phyloP scores from a whole-genome alignment of 2,113 vertebrate species.

The Dromiciops gliroides region DNA sequence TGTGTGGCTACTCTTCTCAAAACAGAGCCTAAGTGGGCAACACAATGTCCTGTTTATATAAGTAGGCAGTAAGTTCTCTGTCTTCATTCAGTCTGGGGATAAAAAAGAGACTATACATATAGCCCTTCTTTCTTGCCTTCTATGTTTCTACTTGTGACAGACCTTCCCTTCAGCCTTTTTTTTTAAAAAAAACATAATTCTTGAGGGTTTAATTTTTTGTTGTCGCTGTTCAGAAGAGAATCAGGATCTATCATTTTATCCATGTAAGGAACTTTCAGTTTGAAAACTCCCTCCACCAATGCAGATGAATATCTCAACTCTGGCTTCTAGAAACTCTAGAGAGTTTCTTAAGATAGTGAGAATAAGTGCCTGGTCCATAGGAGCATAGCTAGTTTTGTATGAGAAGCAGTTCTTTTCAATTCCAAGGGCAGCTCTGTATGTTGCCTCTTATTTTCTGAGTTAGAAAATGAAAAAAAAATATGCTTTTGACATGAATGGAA shows the following conservation, averaged over 20 bases:
- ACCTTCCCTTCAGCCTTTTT: too few relatives aligned
- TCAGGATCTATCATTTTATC: neutral
- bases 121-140: neutral
- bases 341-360: neutral
- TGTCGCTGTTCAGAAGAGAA: neutral
- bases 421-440: neutral
- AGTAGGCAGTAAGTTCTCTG: conserved; percentile 53
- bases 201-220: neutral
- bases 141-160: neutral
- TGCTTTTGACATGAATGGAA: neutral
- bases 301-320: neutral
- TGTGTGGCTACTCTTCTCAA: conserved; percentile 58
- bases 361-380: neutral
- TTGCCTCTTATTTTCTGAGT: neutral
- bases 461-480: neutral
- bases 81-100: neutral
- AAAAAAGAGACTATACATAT: neutral
- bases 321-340: neutral
- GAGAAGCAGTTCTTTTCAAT: neutral
- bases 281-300: neutral
- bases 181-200: neutral
- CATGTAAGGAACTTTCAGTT: neutral
- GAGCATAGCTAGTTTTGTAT: neutral
- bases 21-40: conserved; percentile 57
- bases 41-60: conserved; percentile 55